These are phyloP conservation scores for Myotis vivesi DNA, from an alignment of 2,797 vertebrate species.

Conservation along the genomic window DNA sequence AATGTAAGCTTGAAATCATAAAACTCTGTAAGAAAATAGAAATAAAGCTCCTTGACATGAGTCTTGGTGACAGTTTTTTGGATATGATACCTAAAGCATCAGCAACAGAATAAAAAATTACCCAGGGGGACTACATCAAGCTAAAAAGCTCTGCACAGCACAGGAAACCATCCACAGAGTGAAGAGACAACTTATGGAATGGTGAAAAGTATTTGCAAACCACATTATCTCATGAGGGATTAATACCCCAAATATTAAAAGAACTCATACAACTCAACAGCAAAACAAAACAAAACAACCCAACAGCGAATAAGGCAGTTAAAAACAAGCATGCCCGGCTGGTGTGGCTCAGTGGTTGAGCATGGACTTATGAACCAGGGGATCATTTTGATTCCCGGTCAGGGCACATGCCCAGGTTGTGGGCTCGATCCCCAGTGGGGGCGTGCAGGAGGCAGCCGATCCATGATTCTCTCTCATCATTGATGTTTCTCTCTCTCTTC, in stretches of 20 bases:
- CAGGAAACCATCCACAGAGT: background rate
- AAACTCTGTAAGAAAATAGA: background rate
- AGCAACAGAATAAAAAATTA: background rate
- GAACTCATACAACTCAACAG: background rate
- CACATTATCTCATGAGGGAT: background rate
- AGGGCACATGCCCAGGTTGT: too few species aligned
- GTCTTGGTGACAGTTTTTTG: background rate
- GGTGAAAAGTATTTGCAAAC: background rate
- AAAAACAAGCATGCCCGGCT: background rate
- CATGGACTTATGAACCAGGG: too few species aligned
- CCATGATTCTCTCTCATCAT: too few species aligned
- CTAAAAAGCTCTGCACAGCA: background rate
- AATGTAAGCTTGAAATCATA: background rate
- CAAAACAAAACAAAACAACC: background rate
- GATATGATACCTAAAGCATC: background rate
- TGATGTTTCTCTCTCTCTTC: too few species aligned
- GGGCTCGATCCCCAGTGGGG: too few species aligned
- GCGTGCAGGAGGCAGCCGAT: too few species aligned
- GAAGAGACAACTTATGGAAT: background rate
- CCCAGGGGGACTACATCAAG: too few species aligned
- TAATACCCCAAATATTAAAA: background rate
- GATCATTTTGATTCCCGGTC: too few species aligned
- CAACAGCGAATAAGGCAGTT: background rate
- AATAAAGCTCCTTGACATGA: background rate
- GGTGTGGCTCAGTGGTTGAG: too few species aligned